Evolutionary conservation across 92 coral and sea anemone species (phyloP), one percentile per base, ranked within the genome.

Genomic region (Diadumene lineata): DNA sequence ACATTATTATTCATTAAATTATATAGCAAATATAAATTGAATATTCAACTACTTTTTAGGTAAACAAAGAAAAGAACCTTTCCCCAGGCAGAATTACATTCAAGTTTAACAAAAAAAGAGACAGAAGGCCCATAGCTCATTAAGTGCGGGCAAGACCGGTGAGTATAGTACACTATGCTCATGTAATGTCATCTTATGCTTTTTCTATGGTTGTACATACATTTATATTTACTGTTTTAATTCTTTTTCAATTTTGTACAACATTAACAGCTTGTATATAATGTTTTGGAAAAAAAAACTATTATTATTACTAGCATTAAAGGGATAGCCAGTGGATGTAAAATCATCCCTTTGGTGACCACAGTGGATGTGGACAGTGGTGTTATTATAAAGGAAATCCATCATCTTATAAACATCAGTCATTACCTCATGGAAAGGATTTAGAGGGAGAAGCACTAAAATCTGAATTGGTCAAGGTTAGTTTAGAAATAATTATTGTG

Each of bases 331-430:
- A 75, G 30, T 9, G 80, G 73, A 15, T 75, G 72, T 62, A 75
- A 79, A 31, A 65, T 60, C 4, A 79, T 79, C 23, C 84, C 28
- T 79, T 79, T 50, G 84, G 84, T 30, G 78, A 79, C 6, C 84
- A 79, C 64, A 70, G 64, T 50, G 38, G 76, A 11, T 79, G 84
- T 79, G 77, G 78, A 22, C n/a, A 43, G 22, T 69, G 77, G 77
- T 72, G 77, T 11, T 7, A 7, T 2, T 72, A 51, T 29, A 31
- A 56, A 1, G 56, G 56, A 34, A 26, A 56, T 46, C 68, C 83
- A 33, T 11, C 32, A 56, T 56, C 31, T 1, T 79, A 79, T 29
- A 31, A 44, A 24, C 83, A 68, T 18, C 46, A 79, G 70, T 79
- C 76, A 21, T 32, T 79, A 21, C 62, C 82, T 21, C 33, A 69